phyloP scores from a whole-genome alignment of 2,113 vertebrate species.

The Zosterops pallidus region DNA sequence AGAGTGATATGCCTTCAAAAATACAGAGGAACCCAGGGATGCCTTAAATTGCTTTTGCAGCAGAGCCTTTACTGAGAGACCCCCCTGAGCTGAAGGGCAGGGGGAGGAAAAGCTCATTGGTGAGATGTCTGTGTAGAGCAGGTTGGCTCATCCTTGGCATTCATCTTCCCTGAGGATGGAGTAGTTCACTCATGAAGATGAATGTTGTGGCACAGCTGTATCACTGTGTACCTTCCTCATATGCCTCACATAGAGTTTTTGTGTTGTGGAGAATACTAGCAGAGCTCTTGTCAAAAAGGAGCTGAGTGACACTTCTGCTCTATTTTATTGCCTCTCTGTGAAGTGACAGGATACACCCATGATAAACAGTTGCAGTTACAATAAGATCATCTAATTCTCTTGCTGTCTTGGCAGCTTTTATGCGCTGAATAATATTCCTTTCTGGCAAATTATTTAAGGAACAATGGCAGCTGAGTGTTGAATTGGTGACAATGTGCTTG shows the following conservation, averaged over 20 bases:
- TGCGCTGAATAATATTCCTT: conserved; percentile 21
- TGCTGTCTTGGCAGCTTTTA: conserved; percentile 31
- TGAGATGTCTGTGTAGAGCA: background rate
- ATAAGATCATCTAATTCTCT: conserved; percentile 43
- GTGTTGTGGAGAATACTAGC: conserved; percentile 20
- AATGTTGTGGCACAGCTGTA: conserved; percentile 39
- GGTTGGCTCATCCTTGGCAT: conserved; percentile 32
- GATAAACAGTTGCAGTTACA: conserved; percentile 43
- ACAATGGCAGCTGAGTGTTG: conserved; percentile 23
- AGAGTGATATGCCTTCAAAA: background rate
- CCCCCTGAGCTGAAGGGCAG: conserved; percentile 33
- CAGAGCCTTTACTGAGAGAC: background rate
- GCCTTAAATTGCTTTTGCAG: background rate
- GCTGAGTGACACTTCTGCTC: background rate
- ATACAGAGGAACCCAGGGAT: background rate
- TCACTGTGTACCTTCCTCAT: background rate
- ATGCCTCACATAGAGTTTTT: conserved; percentile 38
- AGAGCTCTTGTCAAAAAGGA: conserved; percentile 5
- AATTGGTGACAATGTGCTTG: conserved; percentile 14
- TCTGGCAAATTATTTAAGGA: conserved; percentile 50
- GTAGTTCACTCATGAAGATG: conserved; percentile 65
- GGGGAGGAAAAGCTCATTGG: background rate
- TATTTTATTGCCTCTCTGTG: conserved; percentile 34
- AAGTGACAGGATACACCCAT: conserved; percentile 38
- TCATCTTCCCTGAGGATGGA: conserved; percentile 42